Conservation (phyloP, 1,140 invertebrate genomes). For the Potamilus streckersoni region DNA sequence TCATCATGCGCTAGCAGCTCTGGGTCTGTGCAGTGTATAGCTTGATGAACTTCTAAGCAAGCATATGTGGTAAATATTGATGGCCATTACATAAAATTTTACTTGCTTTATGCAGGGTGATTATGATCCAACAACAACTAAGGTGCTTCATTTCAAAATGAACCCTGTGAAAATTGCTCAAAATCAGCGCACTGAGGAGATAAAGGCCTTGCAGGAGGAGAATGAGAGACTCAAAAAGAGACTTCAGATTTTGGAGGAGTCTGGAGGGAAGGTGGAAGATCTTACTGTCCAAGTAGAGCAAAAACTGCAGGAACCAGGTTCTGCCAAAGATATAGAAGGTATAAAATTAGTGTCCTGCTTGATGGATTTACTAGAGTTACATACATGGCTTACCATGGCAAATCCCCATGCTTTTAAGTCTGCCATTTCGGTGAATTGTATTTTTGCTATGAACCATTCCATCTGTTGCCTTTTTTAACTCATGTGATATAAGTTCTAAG, state of each 20-base stretch:
- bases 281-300: slow-evolving; percentile 69
- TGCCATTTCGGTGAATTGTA: slow-evolving; percentile 3
- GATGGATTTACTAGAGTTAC: background rate
- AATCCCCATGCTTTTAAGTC: background rate
- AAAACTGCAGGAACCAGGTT: slow-evolving; percentile 62
- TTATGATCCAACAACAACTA: slow-evolving; percentile 61
- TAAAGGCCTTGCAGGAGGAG: slow-evolving; percentile 79
- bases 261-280: slow-evolving; percentile 53
- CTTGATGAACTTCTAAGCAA: no score
- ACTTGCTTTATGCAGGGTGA: slow-evolving; percentile 53
- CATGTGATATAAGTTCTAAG: no score
- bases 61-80: no score
- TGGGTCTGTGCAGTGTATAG: no score
- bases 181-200: slow-evolving; percentile 75
- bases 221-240: slow-evolving; percentile 74
- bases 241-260: slow-evolving; percentile 64
- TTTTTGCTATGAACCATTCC: slow-evolving; percentile 3
- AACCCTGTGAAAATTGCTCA: slow-evolving; percentile 82
- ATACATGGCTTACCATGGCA: background rate
- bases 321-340: slow-evolving; percentile 59
- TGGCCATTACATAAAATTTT: no score
- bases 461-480: no score
- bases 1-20: no score
- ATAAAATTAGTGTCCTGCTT: slow-evolving; percentile 17
- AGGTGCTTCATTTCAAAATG: slow-evolving; percentile 75